Percentiles rank a stretch among this genome's conserved stretches.
These are phyloP conservation scores for Galeopterus variegatus DNA, from an alignment of 2,113 vertebrate species.

Conservation along the genomic window DNA sequence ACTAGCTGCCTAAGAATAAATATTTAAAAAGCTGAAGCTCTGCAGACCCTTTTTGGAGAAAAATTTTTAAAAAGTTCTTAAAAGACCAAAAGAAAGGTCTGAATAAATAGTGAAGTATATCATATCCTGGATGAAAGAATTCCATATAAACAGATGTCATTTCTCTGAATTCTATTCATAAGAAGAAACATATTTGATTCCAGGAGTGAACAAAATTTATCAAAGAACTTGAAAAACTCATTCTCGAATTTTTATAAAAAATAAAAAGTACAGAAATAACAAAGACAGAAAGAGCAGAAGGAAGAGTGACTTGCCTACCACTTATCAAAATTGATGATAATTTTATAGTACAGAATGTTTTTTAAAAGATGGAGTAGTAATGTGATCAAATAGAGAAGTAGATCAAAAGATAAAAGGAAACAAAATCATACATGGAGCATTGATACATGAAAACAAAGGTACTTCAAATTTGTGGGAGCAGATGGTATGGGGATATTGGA, in stretches of 20 bases:
- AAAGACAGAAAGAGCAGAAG: neutral
- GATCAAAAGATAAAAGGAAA: neutral
- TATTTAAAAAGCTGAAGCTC: neutral
- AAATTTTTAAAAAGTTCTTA: neutral
- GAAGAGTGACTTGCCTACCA: neutral
- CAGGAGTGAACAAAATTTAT: neutral
- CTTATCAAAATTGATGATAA: neutral
- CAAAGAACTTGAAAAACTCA: constrained; percentile 13
- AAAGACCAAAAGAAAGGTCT: neutral
- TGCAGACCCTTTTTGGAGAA: neutral
- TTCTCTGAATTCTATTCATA: neutral
- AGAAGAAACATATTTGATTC: neutral
- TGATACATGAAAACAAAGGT: neutral
- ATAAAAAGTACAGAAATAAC: neutral
- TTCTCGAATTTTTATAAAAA: neutral
- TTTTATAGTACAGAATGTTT: neutral
- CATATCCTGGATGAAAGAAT: neutral
- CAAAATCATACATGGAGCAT: neutral
- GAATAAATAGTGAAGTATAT: neutral
- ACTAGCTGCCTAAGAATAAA: neutral
- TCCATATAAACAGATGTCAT: neutral
- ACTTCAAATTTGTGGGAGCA: neutral
- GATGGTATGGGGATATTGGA: neutral
- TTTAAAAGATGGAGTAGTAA: neutral
- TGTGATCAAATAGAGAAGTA: neutral